Conservation (phyloP, 2,113 vertebrate genomes). For the Myotis davidii region DNA sequence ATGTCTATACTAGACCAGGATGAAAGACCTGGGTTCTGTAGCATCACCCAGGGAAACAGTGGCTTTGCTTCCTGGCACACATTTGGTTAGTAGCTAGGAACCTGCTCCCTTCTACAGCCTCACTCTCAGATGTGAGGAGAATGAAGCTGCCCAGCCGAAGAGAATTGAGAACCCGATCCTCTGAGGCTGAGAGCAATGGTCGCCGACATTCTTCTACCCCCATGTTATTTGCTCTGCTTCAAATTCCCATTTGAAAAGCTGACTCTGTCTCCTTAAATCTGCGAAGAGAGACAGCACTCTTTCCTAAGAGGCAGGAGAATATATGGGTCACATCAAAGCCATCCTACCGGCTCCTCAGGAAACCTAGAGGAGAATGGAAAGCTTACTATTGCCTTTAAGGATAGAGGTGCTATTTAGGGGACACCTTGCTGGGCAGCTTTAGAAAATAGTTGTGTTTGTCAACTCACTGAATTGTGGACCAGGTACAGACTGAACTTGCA, state of each 20-base stretch:
- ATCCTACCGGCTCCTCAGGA: conserved; percentile 49
- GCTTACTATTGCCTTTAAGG: conserved; percentile 71
- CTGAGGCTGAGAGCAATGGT: background rate
- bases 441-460: conserved; percentile 59
- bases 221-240: background rate
- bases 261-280: background rate
- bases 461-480: conserved; percentile 66
- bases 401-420: conserved; percentile 69
- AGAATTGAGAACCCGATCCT: conserved; percentile 7
- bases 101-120: background rate
- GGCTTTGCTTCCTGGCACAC: background rate
- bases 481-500: conserved; percentile 57
- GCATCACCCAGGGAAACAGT: background rate
- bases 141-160: background rate
- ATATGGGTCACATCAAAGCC: background rate
- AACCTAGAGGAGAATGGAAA: conserved; percentile 1
- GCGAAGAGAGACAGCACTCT: background rate
- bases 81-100: background rate
- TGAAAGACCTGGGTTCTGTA: background rate
- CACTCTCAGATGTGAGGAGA: background rate
- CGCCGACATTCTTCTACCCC: background rate
- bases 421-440: conserved; percentile 62
- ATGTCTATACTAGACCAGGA: background rate
- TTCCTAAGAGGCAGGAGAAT: background rate
- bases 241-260: background rate